A percentile compares a stretch with the other conserved stretches of the same genome.
These are phyloP conservation scores for Chymomyza costata DNA, from an alignment of 1,140 invertebrate species.

Conservation along the genomic window DNA sequence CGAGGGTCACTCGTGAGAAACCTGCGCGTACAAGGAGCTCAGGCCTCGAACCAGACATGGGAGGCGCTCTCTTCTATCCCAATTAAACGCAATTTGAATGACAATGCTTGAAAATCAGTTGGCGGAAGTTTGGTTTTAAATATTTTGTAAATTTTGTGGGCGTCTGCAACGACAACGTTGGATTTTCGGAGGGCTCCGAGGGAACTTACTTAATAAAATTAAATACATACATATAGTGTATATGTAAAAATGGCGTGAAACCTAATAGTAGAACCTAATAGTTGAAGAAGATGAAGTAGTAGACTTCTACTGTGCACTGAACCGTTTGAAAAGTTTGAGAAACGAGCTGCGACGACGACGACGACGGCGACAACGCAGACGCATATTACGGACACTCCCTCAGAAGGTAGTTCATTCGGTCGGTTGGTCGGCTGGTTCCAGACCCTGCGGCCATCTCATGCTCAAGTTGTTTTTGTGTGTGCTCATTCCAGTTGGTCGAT, in stretches of 20 bases:
- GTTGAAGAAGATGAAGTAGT: conserved; percentile 21
- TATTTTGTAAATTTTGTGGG: conserved; percentile 73
- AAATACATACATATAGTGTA: neutral
- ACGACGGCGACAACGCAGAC: conserved; percentile 17
- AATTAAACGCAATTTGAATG: conserved; percentile 41
- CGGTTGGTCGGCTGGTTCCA: conserved; percentile 12
- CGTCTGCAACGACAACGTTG: conserved; percentile 38
- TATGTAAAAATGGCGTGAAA: neutral
- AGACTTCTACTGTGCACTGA: conserved; percentile 45
- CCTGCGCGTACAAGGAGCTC: conserved; percentile 20
- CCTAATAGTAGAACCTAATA: neutral
- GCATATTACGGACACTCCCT: conserved; percentile 62
- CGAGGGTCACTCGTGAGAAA: conserved; percentile 35
- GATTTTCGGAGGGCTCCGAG: conserved; percentile 3
- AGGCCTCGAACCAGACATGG: conserved; percentile 9
- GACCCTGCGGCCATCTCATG: conserved; percentile 15
- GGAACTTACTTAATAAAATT: conserved; percentile 28
- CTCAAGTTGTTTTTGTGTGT: conserved; percentile 28
- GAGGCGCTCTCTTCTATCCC: conserved; percentile 1
- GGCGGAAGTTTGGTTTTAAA: conserved; percentile 68
- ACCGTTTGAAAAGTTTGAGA: conserved; percentile 41
- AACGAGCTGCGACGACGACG: conserved; percentile 1
- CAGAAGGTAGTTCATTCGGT: too few species aligned
- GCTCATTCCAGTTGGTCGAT: conserved; percentile 65
- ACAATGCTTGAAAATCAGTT: conserved; percentile 38